Base-by-base conservation (phyloP, 2,888 invertebrate species). In the Acheta domesticus region DNA sequence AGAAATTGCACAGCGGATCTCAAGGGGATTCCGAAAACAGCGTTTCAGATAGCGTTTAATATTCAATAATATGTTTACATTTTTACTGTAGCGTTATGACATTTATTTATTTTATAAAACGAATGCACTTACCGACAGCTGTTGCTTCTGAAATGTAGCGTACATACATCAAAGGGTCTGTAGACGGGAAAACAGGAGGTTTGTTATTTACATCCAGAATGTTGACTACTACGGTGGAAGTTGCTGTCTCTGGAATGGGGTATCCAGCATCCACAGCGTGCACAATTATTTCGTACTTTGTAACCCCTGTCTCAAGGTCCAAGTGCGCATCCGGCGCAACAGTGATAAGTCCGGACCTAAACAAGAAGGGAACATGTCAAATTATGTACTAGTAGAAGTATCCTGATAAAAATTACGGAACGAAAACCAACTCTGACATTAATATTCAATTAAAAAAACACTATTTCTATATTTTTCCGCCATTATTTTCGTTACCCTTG, bases 201-300 rank as follows among this genome's bases (percentile, higher is more conserved):
- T 95, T 95, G 84, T 96, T 94, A 83, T 96, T 96, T 0, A 94
- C 92, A 83, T 94, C 94, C 83, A 91, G 88, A 4, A 94, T 90
- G 75, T 90, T 91, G 3, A 94, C 91, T 80, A 91, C 92, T 0
- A 92, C 93, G 0, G 92, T 93, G 0, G 94, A 92, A 0, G 93
- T 93, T 0, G 94, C 94, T 0, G 94, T 94, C 87, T 94, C 93
- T 12, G 91, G 91, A 36, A 93, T 91, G 0, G 94, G 93, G 16
- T 88, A 87, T 0, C 94, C 94, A 48, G 92, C 91, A 83, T 94
- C 94, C 0, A 94, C 92, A 0, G 94, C 94, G 82, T 93, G 90
- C 0, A 94, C 91, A 36, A 93, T 89, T 0, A 93, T 91, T 83
- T 92, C 91, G 83, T 93, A 93, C 16, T 82, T 82, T 16, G 82